Percentiles rank a stretch among this genome's conserved stretches.
Conservation (phyloP, 2,113 vertebrate genomes). For the Parus major region DNA sequence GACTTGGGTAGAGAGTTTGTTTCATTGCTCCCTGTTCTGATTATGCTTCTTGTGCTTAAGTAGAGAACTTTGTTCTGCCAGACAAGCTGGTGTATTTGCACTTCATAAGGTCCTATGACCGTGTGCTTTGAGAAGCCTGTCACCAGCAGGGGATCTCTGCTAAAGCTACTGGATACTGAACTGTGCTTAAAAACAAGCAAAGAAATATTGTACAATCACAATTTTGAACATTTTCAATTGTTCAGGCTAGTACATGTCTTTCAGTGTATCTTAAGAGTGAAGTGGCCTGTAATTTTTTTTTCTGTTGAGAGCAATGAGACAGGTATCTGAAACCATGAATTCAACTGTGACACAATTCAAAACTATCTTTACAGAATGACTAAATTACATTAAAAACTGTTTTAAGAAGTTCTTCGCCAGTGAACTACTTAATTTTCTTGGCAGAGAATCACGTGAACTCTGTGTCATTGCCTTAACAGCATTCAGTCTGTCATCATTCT, state of each 20-base stretch:
- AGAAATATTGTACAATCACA: not conserved
- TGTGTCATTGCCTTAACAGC: not conserved
- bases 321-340: not conserved
- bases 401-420: not conserved
- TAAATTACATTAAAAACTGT: not conserved
- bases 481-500: not conserved
- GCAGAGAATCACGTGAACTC: not conserved
- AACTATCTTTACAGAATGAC: not conserved
- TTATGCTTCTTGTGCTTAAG: not conserved
- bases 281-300: not conserved
- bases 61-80: constrained; percentile 13
- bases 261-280: not conserved
- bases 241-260: not conserved
- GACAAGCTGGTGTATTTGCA: not conserved
- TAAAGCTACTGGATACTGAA: not conserved
- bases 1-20: not conserved
- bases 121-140: not conserved
- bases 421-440: not conserved
- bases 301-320: not conserved
- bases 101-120: not conserved
- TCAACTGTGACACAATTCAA: not conserved
- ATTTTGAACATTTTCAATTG: not conserved
- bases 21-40: not conserved
- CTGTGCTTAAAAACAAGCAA: not conserved
- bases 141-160: not conserved